phyloP scores from a whole-genome alignment of 2,113 vertebrate genomes.

The Vimba vimba region DNA sequence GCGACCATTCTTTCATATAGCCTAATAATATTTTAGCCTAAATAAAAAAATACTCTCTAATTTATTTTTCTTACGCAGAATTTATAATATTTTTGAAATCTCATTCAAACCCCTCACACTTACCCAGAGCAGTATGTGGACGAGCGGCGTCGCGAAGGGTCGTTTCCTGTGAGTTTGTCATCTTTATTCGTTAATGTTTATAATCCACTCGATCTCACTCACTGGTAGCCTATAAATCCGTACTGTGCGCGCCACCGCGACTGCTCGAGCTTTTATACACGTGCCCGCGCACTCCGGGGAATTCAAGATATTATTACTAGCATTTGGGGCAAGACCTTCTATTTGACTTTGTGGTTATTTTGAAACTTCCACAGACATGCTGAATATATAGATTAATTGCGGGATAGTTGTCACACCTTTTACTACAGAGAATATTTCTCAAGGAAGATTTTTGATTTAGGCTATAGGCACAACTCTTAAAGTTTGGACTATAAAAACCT shows the following conservation, averaged over 20 bases:
- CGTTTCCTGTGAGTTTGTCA: constrained; percentile 20
- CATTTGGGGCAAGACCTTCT: background rate
- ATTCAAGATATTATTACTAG: background rate
- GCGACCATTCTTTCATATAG: background rate
- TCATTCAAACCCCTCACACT: background rate
- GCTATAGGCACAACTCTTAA: background rate
- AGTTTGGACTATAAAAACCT: background rate
- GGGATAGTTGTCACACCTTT: background rate
- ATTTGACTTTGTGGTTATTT: background rate
- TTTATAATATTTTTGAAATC: background rate
- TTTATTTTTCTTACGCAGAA: background rate
- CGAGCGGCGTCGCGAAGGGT: background rate
- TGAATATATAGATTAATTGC: too few species aligned
- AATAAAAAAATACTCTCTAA: background rate
- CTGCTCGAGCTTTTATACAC: constrained; percentile 15
- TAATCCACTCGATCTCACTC: background rate
- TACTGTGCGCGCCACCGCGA: background rate
- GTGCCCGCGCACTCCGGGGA: background rate
- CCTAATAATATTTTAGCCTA: background rate
- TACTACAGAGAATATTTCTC: background rate
- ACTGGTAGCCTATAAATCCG: background rate
- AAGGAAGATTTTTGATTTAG: background rate
- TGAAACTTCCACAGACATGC: background rate
- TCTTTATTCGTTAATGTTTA: background rate
- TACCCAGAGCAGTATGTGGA: background rate